Conservation (phyloP, 53 echinoderm and acorn worm genomes). For the Holothuria leucospilota region DNA sequence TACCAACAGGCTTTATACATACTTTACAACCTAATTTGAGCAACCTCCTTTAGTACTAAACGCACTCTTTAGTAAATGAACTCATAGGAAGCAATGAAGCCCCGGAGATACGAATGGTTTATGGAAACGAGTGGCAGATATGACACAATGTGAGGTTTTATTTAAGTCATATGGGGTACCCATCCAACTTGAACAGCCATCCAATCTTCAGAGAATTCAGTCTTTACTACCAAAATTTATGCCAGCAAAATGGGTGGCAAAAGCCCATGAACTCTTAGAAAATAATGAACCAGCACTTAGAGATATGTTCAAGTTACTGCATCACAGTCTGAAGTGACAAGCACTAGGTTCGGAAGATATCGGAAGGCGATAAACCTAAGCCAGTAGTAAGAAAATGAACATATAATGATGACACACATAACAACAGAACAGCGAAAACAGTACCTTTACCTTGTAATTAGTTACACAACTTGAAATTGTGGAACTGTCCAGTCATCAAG, state of each 20-base stretch:
- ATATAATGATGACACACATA: not conserved
- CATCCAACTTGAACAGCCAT: slow-evolving; percentile 31
- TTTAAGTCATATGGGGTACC: slow-evolving; percentile 42
- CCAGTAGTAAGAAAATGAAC: not conserved
- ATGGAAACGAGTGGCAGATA: slow-evolving; percentile 43
- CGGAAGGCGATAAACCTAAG: slow-evolving; percentile 10
- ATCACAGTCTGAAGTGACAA: slow-evolving; percentile 30
- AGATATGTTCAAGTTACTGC: slow-evolving; percentile 12
- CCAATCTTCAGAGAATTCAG: slow-evolving; percentile 19
- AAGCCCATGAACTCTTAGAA: slow-evolving; percentile 47
- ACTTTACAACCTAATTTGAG: slow-evolving; percentile 40
- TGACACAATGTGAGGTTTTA: slow-evolving; percentile 44
- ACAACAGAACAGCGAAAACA: not conserved
- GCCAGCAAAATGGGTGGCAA: slow-evolving; percentile 47
- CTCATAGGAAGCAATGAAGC: slow-evolving; percentile 28
- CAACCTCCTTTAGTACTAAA: slow-evolving; percentile 49
- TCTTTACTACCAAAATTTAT: slow-evolving; percentile 7
- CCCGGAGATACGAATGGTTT: slow-evolving; percentile 42
- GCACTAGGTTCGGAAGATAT: slow-evolving; percentile 29
- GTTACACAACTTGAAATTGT: slow-evolving; percentile 25
- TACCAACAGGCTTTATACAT: slow-evolving; percentile 43
- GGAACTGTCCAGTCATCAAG: slow-evolving; percentile 16
- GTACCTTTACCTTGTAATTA: not conserved
- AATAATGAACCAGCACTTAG: slow-evolving; percentile 29
- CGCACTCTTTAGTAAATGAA: slow-evolving; percentile 35